Base-by-base conservation (phyloP, 2,113 vertebrate species). In the Piprites chloris region DNA sequence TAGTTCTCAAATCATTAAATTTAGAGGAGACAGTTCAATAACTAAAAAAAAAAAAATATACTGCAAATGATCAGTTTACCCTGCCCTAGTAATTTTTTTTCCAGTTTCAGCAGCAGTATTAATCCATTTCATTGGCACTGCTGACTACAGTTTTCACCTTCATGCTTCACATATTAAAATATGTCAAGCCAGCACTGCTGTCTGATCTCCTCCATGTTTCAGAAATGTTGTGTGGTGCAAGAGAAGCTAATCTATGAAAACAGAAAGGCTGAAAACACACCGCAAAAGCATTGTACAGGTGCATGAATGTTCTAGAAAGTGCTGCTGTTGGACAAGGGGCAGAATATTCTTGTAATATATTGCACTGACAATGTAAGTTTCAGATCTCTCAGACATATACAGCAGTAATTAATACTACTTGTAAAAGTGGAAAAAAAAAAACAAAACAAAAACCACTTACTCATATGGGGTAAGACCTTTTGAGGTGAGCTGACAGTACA, bases 261-360 rank as follows among this genome's bases (percentile, higher is more conserved):
- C 67, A 94, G 96, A 96, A 91, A 42, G 44, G 93, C 88, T 96
- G 95, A 95, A 95, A 89, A 39, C 78, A 49, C 6, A 32, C 67
- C 89, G 42, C 66, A 95, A 90, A 94, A 97, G 89, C 88, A 85
- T 63, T 80, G 68, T 47, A 93, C 93, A 83, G 27, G 77, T 92
- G 47, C 69, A n/a, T 69, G 87, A 74, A 65, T 69, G 56, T 86
- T 92, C 72, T 79, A 96, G 91, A 93, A 92, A 79, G 2, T 4
- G 42, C 85, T 90, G 73, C 44, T 87, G 68, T 76, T 94, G 62
- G n/a, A 95, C 39, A 95, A 93, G 56, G 73, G 73, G n/a, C 42
- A 87, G 71, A 85, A 94, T 20, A 22, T 72, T 78, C 68, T 94
- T 2, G 2, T 71, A 87, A 86, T 14, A 73, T 28, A 66, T 10